Conservation (phyloP, 2,113 vertebrate species). For the Pangasianodon gigas region DNA sequence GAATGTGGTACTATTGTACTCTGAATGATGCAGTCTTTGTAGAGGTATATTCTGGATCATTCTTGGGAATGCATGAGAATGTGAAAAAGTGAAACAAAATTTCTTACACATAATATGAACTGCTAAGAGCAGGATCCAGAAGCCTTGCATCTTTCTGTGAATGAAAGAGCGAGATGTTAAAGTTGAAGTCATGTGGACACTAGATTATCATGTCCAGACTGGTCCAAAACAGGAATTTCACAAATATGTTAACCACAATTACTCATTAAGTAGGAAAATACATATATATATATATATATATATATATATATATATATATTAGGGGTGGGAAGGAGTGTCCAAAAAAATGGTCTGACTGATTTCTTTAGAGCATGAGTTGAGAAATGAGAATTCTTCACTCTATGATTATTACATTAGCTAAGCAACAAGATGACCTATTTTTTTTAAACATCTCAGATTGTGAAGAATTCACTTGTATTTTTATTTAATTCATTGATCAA, state of each 20-base stretch:
- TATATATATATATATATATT: too few species aligned
- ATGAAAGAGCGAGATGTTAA: neutral
- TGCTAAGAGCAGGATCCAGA: constrained; percentile 1
- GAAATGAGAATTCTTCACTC: neutral
- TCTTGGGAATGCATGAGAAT: neutral
- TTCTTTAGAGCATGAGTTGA: neutral
- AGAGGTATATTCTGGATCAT: neutral
- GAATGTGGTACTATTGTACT: neutral
- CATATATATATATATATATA: neutral
- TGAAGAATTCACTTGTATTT: neutral
- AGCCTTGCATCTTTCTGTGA: constrained; percentile 26
- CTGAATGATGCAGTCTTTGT: neutral
- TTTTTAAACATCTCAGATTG: neutral
- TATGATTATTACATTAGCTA: neutral
- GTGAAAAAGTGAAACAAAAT: neutral
- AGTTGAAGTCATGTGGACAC: neutral
- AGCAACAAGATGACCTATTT: neutral
- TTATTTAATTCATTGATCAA: neutral
- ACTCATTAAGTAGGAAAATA: neutral
- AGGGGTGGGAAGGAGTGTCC: neutral
- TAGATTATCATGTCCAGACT: neutral
- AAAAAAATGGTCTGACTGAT: neutral
- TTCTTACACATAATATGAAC: neutral
- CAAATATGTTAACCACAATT: neutral
- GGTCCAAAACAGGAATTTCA: neutral